Conservation (phyloP, 2,888 invertebrate species). For the Conops quadrifasciatus region DNA sequence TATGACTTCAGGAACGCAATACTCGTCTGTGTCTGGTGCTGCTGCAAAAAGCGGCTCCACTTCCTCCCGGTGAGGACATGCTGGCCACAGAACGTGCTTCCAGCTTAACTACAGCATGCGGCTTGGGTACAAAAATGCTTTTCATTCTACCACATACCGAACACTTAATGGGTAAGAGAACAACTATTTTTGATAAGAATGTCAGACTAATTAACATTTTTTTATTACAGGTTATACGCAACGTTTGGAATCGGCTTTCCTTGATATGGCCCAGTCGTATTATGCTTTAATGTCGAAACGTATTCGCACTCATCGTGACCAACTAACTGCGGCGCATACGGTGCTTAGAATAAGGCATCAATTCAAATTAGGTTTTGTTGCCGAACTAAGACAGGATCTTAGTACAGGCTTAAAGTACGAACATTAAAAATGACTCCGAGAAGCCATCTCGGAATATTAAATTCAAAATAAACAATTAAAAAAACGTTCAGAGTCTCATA, state of each 20-base stretch:
- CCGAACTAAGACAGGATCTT: constrained; percentile 91
- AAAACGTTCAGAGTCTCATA: constrained; percentile 20
- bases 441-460: neutral
- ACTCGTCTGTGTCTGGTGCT: constrained; percentile 88
- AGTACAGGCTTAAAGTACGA: constrained; percentile 81
- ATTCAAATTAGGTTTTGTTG: constrained; percentile 95
- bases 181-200: neutral
- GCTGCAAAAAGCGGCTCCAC: constrained; percentile 83
- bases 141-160: constrained; percentile 93
- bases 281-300: constrained; percentile 89
- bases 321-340: constrained; percentile 89
- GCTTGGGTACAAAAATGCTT: constrained; percentile 88
- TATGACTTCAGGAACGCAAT: constrained; percentile 56
- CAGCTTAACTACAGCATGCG: constrained; percentile 89
- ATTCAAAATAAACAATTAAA: neutral
- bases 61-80: constrained; percentile 82
- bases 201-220: neutral
- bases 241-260: constrained; percentile 91
- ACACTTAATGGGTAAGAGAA: constrained; percentile 72
- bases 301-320: constrained; percentile 88
- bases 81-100: constrained; percentile 90
- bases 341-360: constrained; percentile 94
- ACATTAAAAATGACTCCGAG: neutral
- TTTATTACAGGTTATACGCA: constrained; percentile 68
- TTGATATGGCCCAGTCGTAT: constrained; percentile 91